Conservation (phyloP, 2,888 invertebrate species). For the Drosophila ustulata region DNA sequence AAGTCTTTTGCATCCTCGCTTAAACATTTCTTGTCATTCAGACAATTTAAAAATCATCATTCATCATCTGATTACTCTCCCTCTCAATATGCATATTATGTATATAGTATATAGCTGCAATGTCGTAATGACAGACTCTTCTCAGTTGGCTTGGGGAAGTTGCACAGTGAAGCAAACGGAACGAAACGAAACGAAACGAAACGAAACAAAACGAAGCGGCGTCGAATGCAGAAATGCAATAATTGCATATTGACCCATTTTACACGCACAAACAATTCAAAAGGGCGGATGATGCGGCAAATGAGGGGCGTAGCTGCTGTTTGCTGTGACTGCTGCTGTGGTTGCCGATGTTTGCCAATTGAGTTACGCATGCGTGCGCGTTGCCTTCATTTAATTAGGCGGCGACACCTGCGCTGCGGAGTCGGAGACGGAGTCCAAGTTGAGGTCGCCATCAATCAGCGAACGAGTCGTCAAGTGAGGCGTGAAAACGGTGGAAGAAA, state of each 20-base stretch:
- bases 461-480: conserved; percentile 73
- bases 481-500: conserved; percentile 71
- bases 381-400: conserved; percentile 79
- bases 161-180: conserved; percentile 58
- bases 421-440: conserved; percentile 37
- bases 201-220: conserved; percentile 55
- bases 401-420: conserved; percentile 56
- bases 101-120: background rate
- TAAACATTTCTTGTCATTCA: background rate
- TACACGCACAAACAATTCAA: conserved; percentile 48
- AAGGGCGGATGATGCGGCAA: conserved; percentile 28
- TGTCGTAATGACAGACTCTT: conserved; percentile 22
- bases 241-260: conserved; percentile 80
- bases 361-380: conserved; percentile 78
- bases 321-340: background rate
- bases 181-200: conserved; percentile 46
- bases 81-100: background rate
- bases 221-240: conserved; percentile 62
- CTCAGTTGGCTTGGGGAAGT: conserved; percentile 14
- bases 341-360: conserved; percentile 50
- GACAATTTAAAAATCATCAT: conserved; percentile 1
- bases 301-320: conserved; percentile 29
- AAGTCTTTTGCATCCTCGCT: background rate
- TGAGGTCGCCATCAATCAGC: conserved; percentile 76
- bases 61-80: conserved; percentile 9